These are phyloP conservation scores for Polydesmus complanatus DNA, from an alignment of 2,888 invertebrate species.

Conservation along the genomic window DNA sequence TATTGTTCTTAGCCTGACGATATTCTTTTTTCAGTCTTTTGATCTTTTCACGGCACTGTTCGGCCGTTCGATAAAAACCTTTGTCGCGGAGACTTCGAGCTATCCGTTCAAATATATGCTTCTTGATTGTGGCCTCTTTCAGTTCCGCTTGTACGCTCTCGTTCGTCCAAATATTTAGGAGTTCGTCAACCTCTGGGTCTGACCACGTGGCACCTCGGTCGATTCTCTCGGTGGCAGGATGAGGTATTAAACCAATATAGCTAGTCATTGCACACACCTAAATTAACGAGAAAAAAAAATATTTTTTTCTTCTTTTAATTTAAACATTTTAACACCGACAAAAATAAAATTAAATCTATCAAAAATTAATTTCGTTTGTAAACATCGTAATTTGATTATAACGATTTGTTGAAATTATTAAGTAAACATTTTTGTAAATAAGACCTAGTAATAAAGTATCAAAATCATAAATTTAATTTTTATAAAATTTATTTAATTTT, in stretches of 20 bases:
- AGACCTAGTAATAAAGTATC: too few species aligned
- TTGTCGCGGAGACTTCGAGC: slow-evolving; percentile 12
- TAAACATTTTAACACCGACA: too few species aligned
- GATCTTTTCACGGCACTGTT: slow-evolving; percentile 15
- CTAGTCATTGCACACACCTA: background rate
- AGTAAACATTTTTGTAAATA: too few species aligned
- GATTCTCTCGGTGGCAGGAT: slow-evolving; percentile 6
- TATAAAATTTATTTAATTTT: too few species aligned
- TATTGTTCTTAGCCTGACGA: slow-evolving; percentile 14
- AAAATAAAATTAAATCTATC: too few species aligned
- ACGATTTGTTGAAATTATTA: too few species aligned
- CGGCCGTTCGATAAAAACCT: slow-evolving; percentile 12
- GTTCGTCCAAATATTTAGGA: slow-evolving; percentile 15
- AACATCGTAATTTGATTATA: too few species aligned
- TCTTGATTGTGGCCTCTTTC: slow-evolving; percentile 15
- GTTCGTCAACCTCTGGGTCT: slow-evolving; percentile 15
- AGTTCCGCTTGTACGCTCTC: slow-evolving; percentile 13
- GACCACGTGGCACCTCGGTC: slow-evolving; percentile 15
- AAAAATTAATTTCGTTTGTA: too few species aligned
- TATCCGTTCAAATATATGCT: slow-evolving; percentile 15
- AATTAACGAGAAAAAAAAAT: background rate
- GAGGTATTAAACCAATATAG: background rate
- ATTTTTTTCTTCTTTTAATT: too few species aligned
- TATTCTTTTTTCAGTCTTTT: slow-evolving; percentile 14
- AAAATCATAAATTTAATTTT: too few species aligned